Percentiles rank a stretch among this genome's conserved stretches.
Conservation (phyloP, 2,113 vertebrate species). For the Peucedramus taeniatus region DNA sequence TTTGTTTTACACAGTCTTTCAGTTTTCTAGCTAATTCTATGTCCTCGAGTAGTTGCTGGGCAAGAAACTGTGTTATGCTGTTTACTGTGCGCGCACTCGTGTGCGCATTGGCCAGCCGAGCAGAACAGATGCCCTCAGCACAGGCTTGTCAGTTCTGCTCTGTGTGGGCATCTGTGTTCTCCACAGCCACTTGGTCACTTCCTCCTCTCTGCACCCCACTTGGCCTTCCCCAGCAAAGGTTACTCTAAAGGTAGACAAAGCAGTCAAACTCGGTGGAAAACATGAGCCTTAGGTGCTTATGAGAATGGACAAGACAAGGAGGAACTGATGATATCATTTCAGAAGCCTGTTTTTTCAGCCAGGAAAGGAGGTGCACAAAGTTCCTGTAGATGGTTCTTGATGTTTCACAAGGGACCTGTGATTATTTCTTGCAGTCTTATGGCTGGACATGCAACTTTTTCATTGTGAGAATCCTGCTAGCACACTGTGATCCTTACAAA, state of each 20-base stretch:
- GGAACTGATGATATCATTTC: background rate
- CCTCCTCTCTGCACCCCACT: background rate
- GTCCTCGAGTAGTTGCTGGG: background rate
- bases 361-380: background rate
- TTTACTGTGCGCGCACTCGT: background rate
- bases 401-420: background rate
- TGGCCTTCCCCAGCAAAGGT: background rate
- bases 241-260: background rate
- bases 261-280: rapidly evolving
- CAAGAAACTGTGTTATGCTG: background rate
- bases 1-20: background rate
- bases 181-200: background rate
- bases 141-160: background rate
- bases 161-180: background rate
- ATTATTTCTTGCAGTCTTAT: background rate
- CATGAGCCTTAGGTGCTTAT: background rate
- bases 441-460: background rate
- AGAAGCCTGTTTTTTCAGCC: background rate
- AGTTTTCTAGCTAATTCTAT: background rate
- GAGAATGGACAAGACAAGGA: background rate
- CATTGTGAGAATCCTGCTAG: background rate
- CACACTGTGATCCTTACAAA: background rate
- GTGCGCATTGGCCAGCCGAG: background rate
- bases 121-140: background rate
- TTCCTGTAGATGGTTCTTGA: background rate